A percentile compares a stretch with the other conserved stretches of the same genome.
phyloP scores from a whole-genome alignment of 2,888 invertebrate species.

The Tipula lateralis region DNA sequence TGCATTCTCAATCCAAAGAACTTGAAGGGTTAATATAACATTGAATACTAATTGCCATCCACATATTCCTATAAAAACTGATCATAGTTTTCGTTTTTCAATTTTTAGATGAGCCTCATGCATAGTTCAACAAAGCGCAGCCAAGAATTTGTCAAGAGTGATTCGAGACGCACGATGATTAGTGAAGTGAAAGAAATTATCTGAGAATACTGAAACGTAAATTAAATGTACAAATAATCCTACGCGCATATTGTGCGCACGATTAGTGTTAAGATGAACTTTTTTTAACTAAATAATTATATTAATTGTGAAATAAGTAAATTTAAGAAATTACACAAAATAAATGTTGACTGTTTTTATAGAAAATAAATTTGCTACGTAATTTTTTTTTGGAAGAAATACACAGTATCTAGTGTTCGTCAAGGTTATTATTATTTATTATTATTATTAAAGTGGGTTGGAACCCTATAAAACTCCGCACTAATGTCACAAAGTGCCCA shows the following conservation, averaged over 20 bases:
- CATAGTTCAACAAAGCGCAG: slow-evolving; percentile 25
- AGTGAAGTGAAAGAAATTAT: slow-evolving; percentile 27
- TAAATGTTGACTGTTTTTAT: slow-evolving; percentile 24
- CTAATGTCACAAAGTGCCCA: no score
- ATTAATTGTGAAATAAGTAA: not conserved
- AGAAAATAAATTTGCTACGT: not conserved
- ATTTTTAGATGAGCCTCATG: slow-evolving; percentile 26
- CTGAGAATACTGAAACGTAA: not conserved
- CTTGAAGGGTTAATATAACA: slow-evolving; percentile 9
- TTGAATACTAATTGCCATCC: not conserved
- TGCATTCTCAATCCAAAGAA: slow-evolving; percentile 19
- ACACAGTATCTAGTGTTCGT: no score
- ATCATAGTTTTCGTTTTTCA: not conserved
- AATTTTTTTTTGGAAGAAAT: not conserved
- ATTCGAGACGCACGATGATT: not conserved
- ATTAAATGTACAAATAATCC: not conserved
- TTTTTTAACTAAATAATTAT: slow-evolving; percentile 1
- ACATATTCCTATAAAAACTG: not conserved
- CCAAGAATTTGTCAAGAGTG: slow-evolving; percentile 26
- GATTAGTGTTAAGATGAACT: not conserved
- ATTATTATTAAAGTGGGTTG: no score
- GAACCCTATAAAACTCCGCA: no score
- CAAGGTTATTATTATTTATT: no score
- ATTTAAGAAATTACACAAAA: not conserved
- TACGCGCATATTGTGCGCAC: not conserved